Evolutionary conservation across 2,797 vertebrate species (phyloP).

Genomic region (Thalassophryne amazonica): DNA sequence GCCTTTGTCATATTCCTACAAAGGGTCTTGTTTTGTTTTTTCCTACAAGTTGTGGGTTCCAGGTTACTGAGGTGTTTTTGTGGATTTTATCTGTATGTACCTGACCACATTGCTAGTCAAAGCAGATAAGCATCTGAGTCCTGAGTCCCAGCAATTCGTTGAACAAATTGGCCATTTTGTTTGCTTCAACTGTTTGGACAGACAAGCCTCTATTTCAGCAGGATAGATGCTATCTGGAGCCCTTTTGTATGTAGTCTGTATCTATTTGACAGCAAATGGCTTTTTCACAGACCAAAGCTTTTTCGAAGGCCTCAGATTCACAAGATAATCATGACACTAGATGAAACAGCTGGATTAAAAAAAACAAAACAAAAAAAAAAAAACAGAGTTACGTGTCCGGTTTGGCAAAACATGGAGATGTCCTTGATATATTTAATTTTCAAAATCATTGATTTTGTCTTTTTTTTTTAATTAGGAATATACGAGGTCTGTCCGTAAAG

Average conservation of each 20-base stretch:
- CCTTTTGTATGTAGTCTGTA: conserved; percentile 38
- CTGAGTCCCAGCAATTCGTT: conserved; percentile 35
- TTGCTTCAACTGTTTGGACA: conserved; percentile 49
- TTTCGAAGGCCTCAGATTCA: conserved; percentile 25
- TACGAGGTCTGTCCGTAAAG: too few relatives aligned
- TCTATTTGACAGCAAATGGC: conserved; percentile 53
- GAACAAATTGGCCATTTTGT: conserved; percentile 64
- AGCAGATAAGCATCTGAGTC: conserved; percentile 48
- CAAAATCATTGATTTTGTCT: too few relatives aligned
- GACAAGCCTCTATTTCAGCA: conserved; percentile 46
- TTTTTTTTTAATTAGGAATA: too few relatives aligned
- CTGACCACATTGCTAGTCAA: neutral
- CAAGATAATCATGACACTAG: conserved; percentile 29
- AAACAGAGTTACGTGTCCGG: too few relatives aligned
- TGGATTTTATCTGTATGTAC: conserved; percentile 21
- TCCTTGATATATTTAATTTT: too few relatives aligned
- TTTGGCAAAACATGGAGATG: too few relatives aligned
- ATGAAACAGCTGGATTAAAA: neutral
- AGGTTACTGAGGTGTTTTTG: conserved; percentile 17
- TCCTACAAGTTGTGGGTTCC: conserved; percentile 6
- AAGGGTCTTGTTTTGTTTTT: neutral
- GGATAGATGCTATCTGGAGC: conserved; percentile 46
- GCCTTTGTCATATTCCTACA: too few relatives aligned
- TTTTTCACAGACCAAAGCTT: conserved; percentile 48
- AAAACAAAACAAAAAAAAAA: too few relatives aligned